Evolutionary conservation across 2,888 invertebrate genomes (phyloP), one percentile per base, ranked within the genome.

Genomic region (Tetrapedia diversipes): DNA sequence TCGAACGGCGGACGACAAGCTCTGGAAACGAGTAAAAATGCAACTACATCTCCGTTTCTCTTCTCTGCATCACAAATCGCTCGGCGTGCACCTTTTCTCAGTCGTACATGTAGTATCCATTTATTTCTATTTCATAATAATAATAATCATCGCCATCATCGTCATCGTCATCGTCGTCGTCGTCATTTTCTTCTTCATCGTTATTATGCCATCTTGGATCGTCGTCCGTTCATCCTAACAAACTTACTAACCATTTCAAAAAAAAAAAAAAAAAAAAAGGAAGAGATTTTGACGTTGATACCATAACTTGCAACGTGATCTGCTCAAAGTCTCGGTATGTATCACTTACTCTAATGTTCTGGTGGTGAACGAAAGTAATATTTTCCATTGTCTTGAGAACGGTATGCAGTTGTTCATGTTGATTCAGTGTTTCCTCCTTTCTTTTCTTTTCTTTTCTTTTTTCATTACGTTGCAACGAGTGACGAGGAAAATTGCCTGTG

Each of bases 331-430:
- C 49, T 78, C 74, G 60, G 77, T n/a, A n/a, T 66, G 81, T 84
- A 89, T 89, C 90, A 91, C 91, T 91, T 91, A 91, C 91, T 91
- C 90, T 89, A 87, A 91, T 90, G 77, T 89, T 88, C 86, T 84
- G 89, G 88, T 86, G 86, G 51, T 76, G 67, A 80, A 77, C 77
- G n/a, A 69, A 41, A 70, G n/a, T n/a, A n/a, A 43, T 69, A 60
- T 64, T 69, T 74, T 51, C 29, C 71, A 75, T 47, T 61, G 47
- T 64, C 24, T 37, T 29, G n/a, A 43, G 22, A 22, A 29, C 24
- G 6, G 34, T 49, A 57, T 16, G 27, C 56, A 47, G 37, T 49
- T 32, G 4, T 59, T 43, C 27, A 16, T 41, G 37, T 57, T 49
- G 39, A 53, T 47, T 27, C 49, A 32, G 7, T 27, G 14, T 57